Base-by-base conservation (phyloP, 2,113 vertebrate genomes). In the Rhinolophus sinicus region DNA sequence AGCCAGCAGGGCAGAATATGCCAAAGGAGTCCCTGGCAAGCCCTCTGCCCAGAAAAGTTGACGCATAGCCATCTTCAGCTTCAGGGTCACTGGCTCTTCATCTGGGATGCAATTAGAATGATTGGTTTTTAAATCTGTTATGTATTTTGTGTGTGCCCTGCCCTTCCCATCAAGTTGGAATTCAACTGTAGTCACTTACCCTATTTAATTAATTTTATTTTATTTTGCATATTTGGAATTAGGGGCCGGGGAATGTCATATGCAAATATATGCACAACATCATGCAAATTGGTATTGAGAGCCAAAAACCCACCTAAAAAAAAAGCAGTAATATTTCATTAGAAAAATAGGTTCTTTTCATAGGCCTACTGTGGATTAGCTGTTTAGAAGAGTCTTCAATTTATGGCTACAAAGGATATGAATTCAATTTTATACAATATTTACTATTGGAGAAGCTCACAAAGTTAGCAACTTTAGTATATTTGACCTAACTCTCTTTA, bases 161-260 rank as follows among this genome's bases (percentile, higher is more conserved):
- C 54, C 60, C 40, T 97, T 96, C 60, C 67, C 47, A 87, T 24
- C 4, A 33, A 93, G 35, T 54, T 92, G 92, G 58, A 94, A 94
- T 93, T 94, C 90, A 93, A 89, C 52, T 75, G 33, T 28, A 90
- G 54, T 95, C 67, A 89, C 78, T 90, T 86, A 86, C 33, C 33
- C 40, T 96, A 96, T 91, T 96, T 95, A 95, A 95, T 97, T 93
- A 91, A 96, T 95, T 96, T 93, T 52, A 81, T 97, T 96, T 97
- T 81, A 82, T 93, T 96, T 97, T 92, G 62, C 77, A 94, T 89
- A 93, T 89, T 89, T 97, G 64, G 62, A 97, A 96, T 94, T 89
- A 86, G 73, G 38, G 64, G 56, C 44, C 86, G 9, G 82, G 60
- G 81, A 97, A 97, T 96, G 16, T 89, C 75, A 22, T 94, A 96